Evolutionary conservation across 1,140 invertebrate species (phyloP).

Genomic region (Drosophila melanogaster): Release_6_plus_ISO1_MT NC_004354.4:4249501-4250000

Average conservation of each 20-base stretch:
- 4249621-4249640: conserved; percentile 80
- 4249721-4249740: not conserved
- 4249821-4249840: no score
- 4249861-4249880: not conserved
- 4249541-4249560: not conserved
- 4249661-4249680: conserved; percentile 15
- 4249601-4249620: conserved; percentile 82
- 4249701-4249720: not conserved
- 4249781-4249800: no score
- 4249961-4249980: conserved; percentile 21
- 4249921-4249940: conserved; percentile 8
- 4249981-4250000: conserved; percentile 49
- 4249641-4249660: conserved; percentile 34
- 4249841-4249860: no score
- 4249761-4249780: no score
- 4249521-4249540: no score
- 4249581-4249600: conserved; percentile 79
- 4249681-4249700: not conserved
- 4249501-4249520: conserved; percentile 13
- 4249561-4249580: conserved; percentile 29
- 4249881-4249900: conserved; percentile 7
- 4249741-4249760: not conserved
- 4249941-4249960: conserved; percentile 69
- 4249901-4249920: conserved; percentile 8
- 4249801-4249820: no score